A percentile compares a stretch with the other conserved stretches of the same genome.
Evolutionary conservation across 1,140 invertebrate genomes (phyloP).

Genomic region (Bombus soroeensis): DNA sequence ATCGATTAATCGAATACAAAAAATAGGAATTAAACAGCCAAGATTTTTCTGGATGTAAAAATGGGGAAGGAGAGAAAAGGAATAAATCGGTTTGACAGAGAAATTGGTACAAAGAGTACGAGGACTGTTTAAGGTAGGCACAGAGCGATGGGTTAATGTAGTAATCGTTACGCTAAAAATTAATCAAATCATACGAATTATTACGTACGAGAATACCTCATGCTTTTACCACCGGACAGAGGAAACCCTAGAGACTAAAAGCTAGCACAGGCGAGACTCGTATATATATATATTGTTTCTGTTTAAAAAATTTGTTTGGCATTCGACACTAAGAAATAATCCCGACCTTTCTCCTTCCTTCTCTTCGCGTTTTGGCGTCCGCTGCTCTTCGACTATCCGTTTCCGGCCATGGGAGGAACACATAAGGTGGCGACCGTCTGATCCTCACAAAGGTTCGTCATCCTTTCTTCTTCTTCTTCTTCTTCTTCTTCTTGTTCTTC

Average conservation of each 20-base stretch:
- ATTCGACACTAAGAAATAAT: conserved; percentile 54
- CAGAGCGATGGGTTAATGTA: conserved; percentile 76
- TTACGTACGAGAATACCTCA: conserved; percentile 82
- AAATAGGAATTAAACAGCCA: neutral
- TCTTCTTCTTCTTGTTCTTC: conserved; percentile 16
- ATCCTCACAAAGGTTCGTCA: neutral
- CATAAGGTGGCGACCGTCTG: neutral
- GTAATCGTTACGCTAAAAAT: conserved; percentile 77
- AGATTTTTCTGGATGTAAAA: too few species aligned
- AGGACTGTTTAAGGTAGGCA: conserved; percentile 32
- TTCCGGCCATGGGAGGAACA: neutral
- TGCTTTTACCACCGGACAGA: conserved; percentile 82
- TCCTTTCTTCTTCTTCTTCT: neutral
- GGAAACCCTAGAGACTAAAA: conserved; percentile 80
- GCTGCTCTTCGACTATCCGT: conserved; percentile 9
- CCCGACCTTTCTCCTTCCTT: conserved; percentile 50
- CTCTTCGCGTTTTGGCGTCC: conserved; percentile 20
- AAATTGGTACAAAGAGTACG: conserved; percentile 29
- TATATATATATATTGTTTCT: conserved; percentile 45
- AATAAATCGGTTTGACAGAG: neutral
- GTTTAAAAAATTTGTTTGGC: conserved; percentile 42
- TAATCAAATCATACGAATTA: conserved; percentile 80
- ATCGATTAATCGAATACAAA: conserved; percentile 61
- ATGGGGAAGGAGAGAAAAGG: neutral
- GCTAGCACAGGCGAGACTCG: conserved; percentile 75